A percentile compares a stretch with the other conserved stretches of the same genome.
Evolutionary conservation across 2,888 invertebrate species (phyloP).

Genomic region (Synergus gifuensis): DNA sequence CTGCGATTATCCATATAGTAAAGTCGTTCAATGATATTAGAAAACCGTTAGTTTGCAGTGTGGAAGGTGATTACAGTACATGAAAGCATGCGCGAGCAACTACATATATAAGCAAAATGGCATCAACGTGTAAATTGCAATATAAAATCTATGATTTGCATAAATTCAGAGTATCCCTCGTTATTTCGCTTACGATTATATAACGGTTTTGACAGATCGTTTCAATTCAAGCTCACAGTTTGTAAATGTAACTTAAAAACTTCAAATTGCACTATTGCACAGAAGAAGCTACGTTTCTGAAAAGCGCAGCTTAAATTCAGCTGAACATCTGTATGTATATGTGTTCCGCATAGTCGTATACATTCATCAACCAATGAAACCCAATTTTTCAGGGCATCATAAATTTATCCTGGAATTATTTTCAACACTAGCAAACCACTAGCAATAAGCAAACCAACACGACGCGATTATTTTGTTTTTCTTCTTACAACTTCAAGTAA

Average conservation of each 20-base stretch:
- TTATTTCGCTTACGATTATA: background rate
- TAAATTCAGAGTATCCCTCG: slow-evolving; percentile 1
- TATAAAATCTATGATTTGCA: slow-evolving; percentile 10
- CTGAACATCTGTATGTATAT: too few relatives aligned
- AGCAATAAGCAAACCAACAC: too few relatives aligned
- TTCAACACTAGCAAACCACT: too few relatives aligned
- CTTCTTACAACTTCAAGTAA: too few relatives aligned
- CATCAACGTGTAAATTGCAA: slow-evolving; percentile 26
- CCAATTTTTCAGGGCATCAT: too few relatives aligned
- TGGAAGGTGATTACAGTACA: slow-evolving; percentile 20
- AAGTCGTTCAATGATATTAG: slow-evolving; percentile 34
- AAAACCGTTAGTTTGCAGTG: slow-evolving; percentile 28
- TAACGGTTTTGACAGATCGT: slow-evolving; percentile 40
- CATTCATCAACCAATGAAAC: too few relatives aligned
- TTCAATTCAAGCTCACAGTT: slow-evolving; percentile 15
- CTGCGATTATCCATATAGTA: slow-evolving; percentile 26
- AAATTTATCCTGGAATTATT: too few relatives aligned
- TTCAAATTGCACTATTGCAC: background rate
- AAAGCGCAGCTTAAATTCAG: too few relatives aligned
- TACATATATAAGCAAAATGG: background rate
- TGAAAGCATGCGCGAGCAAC: slow-evolving; percentile 6
- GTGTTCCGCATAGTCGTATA: too few relatives aligned
- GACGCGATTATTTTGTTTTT: too few relatives aligned
- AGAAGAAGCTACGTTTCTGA: too few relatives aligned
- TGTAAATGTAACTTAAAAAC: background rate